Evolutionary conservation across 2,888 invertebrate species (phyloP), one percentile per base, ranked within the genome.

Genomic region (Sphaeridia pumilis): DNA sequence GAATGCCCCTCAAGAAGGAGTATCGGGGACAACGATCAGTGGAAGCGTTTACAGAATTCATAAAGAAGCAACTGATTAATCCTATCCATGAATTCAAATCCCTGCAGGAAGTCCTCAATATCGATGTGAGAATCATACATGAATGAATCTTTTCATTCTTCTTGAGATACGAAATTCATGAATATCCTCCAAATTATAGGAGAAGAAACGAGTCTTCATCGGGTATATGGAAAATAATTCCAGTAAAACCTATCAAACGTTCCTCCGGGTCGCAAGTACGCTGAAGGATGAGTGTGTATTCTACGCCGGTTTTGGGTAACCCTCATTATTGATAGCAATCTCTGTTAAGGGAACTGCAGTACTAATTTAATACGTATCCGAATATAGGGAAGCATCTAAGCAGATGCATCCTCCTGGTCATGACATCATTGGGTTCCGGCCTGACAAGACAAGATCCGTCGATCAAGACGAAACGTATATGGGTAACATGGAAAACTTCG

Each of bases 251-350:
- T 93, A 88, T 70, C 77, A 82, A 61, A 78, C 79, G 47, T 84
- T 89, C 69, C 76, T 86, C 46, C 78, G 81, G 67, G 85, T 87
- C 4, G 89, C 95, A 0, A 82, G 82, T 4, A 84, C 84, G 67
- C 75, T 95, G 7, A 86, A 95, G 69, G 92, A 98, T 68, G 97
- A 98, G 68, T 99, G 98, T 68, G 79, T 84, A 58, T 98, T 98
- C 69, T 84, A 87, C 71, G 86, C 82, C 66, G 92, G 90, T 1
- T 84, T 92, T 72, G 95, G 92, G 73, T 74, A 69, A 66, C 67
- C 17, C 20, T 31, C 14, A n/a, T n/a, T n/a, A 43, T 52, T 38
- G 25, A 24, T 42, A 50, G 34, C 4, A 34, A 25, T 10, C 20
- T 53, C 36, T 12, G 17, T 17, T 12, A 41, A 10, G 17, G 17